A percentile compares a stretch with the other conserved stretches of the same genome.
phyloP scores from a whole-genome alignment of 2,888 invertebrate species.

The Antitype chi region DNA sequence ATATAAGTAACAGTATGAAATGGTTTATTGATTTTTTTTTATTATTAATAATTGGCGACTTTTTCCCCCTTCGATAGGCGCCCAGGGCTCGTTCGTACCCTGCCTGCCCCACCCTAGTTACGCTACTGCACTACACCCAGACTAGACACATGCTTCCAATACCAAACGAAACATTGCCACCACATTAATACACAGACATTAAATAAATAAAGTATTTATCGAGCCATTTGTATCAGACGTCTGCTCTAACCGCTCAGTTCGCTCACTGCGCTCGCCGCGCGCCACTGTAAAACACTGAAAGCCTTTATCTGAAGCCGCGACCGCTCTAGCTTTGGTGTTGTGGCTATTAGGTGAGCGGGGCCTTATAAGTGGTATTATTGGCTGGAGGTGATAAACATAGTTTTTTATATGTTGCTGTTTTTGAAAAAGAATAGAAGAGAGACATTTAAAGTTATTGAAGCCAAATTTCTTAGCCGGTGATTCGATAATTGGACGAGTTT shows the following conservation, averaged over 20 bases:
- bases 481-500: too few relatives aligned
- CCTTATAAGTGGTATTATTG: slow-evolving; percentile 20
- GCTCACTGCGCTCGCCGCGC: slow-evolving; percentile 46
- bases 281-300: slow-evolving; percentile 68
- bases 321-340: slow-evolving; percentile 51
- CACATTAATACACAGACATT: slow-evolving; percentile 45
- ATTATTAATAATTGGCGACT: too few relatives aligned
- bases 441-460: too few relatives aligned
- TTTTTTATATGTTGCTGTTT: not conserved
- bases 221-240: slow-evolving; percentile 59
- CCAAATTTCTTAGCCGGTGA: too few relatives aligned
- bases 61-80: too few relatives aligned
- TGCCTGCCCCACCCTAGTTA: too few relatives aligned
- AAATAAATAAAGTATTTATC: slow-evolving; percentile 61
- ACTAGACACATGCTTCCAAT: slow-evolving; percentile 11
- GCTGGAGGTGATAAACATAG: not conserved
- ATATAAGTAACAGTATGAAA: too few relatives aligned
- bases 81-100: too few relatives aligned
- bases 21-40: too few relatives aligned
- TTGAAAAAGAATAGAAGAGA: not conserved
- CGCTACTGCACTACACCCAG: too few relatives aligned
- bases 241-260: slow-evolving; percentile 58
- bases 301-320: slow-evolving; percentile 69
- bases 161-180: slow-evolving; percentile 9
- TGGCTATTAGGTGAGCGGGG: slow-evolving; percentile 44